phyloP scores from a whole-genome alignment of 2,888 invertebrate species.

The Diarsia brunnea region DNA sequence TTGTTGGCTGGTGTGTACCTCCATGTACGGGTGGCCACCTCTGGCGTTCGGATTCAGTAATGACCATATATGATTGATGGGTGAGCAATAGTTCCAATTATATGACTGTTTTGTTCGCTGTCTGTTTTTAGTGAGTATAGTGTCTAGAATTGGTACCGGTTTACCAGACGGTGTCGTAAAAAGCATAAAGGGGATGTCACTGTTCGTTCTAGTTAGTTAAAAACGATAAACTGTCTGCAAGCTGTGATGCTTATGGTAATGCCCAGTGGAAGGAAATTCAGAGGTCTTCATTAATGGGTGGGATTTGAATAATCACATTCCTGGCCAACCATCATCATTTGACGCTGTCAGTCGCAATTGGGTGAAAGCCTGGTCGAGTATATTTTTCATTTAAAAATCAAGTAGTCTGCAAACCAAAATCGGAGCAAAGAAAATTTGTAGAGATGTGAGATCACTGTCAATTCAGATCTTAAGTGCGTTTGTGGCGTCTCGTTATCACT shows the following conservation, averaged over 20 bases:
- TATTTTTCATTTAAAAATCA: not conserved
- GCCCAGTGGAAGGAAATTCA: too few relatives aligned
- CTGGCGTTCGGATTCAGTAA: constrained; percentile 42
- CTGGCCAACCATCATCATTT: not conserved
- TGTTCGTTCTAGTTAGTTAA: not conserved
- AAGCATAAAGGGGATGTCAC: not conserved
- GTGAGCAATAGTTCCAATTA: constrained; percentile 40
- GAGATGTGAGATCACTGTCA: too few relatives aligned
- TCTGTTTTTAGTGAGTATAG: constrained; percentile 17
- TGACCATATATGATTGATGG: constrained; percentile 64
- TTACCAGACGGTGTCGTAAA: constrained; percentile 3
- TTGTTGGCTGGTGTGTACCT: not conserved
- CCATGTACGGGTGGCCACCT: constrained; percentile 48
- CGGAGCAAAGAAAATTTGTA: too few relatives aligned
- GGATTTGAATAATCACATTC: not conserved
- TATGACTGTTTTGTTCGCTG: constrained; percentile 36
- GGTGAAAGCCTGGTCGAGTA: not conserved
- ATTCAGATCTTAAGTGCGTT: too few relatives aligned
- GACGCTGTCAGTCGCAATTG: not conserved
- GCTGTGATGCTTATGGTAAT: not conserved
- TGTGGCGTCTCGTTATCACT: too few relatives aligned
- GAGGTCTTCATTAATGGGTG: too few relatives aligned
- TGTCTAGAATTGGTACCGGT: constrained; percentile 24
- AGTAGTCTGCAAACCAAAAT: too few relatives aligned
- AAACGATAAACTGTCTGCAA: not conserved